These are phyloP conservation scores for Pristionchus entomophagus DNA, from an alignment of 2,888 invertebrate genomes.

Conservation along the genomic window DNA sequence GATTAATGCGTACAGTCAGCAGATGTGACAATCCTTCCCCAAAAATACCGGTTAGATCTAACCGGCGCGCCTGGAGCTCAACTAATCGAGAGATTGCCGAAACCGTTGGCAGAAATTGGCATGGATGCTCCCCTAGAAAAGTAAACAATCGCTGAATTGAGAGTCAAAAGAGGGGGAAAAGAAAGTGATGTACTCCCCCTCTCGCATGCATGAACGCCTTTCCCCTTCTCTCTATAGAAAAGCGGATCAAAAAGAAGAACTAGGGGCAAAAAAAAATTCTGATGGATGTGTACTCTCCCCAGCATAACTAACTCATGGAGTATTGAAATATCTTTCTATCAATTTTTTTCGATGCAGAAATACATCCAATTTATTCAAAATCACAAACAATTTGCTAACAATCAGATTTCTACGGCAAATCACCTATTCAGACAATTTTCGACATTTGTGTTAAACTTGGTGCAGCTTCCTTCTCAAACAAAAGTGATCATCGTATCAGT, in stretches of 20 bases:
- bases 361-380: no score
- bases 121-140: background rate
- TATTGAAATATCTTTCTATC: no score
- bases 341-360: no score
- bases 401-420: no score
- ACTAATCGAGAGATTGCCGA: background rate
- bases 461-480: no score
- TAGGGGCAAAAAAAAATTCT: no score
- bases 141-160: conserved; percentile 12
- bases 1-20: background rate
- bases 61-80: background rate
- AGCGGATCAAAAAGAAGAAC: background rate
- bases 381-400: no score
- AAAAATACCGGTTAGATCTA: background rate
- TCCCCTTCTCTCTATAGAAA: background rate
- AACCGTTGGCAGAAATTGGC: conserved; percentile 23
- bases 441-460: no score
- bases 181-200: background rate
- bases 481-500: no score
- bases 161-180: background rate
- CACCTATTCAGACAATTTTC: no score
- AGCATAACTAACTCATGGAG: no score
- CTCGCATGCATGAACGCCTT: conserved; percentile 24
- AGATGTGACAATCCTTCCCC: background rate
- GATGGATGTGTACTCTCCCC: no score